Evolutionary conservation across 1,140 invertebrate species (phyloP).

Genomic region (Lepidostoma basale): DNA sequence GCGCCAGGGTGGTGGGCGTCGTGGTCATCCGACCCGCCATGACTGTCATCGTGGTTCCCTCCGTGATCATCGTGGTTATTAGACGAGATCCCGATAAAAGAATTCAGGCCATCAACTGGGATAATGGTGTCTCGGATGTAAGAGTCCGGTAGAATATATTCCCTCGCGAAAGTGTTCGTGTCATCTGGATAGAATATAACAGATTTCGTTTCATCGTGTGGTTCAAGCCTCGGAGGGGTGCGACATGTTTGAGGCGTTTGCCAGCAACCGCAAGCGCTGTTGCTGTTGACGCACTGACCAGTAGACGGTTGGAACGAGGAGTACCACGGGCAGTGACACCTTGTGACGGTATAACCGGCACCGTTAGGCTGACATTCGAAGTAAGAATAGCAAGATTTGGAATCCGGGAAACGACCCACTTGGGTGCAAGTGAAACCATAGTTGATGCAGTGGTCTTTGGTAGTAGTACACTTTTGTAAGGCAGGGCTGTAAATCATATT

Average conservation of each 20-base stretch:
- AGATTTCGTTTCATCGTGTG: too few species aligned
- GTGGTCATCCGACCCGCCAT: too few species aligned
- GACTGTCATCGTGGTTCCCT: too few species aligned
- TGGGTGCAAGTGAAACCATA: background rate
- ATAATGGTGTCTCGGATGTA: too few species aligned
- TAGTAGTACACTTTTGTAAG: background rate
- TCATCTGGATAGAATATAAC: too few species aligned
- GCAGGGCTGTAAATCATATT: conserved; percentile 15
- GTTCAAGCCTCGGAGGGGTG: too few species aligned
- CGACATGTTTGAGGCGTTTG: conserved; percentile 1
- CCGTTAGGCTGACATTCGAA: conserved; percentile 22
- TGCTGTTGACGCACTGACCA: conserved; percentile 2
- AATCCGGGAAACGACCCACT: conserved; percentile 8
- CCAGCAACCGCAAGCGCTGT: background rate
- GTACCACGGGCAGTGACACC: conserved; percentile 6
- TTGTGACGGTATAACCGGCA: background rate
- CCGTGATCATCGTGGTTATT: too few species aligned
- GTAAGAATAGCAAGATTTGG: conserved; percentile 17
- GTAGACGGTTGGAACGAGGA: background rate
- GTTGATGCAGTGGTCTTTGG: conserved; percentile 11
- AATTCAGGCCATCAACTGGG: too few species aligned
- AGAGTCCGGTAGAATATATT: too few species aligned
- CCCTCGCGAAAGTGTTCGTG: too few species aligned
- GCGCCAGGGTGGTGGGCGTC: too few species aligned
- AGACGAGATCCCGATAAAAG: too few species aligned